Conservation (phyloP, 2,797 vertebrate species). For the Hypotaenidia philippensis region DNA sequence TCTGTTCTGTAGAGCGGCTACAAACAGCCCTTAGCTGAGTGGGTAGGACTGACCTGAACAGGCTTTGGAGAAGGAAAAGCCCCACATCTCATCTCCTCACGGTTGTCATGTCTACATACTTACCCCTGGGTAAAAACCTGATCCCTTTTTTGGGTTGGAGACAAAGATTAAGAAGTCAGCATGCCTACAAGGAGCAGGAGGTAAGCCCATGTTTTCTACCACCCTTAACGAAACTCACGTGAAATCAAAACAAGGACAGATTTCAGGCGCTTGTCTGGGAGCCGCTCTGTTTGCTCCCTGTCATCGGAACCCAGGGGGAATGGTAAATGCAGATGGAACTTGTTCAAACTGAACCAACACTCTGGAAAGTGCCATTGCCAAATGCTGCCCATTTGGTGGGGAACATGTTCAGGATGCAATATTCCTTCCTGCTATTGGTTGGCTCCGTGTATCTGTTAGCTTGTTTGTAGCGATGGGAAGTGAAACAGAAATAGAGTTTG, state of each 20-base stretch:
- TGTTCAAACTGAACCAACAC: background rate
- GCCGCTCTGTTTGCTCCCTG: background rate
- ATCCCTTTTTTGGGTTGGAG: background rate
- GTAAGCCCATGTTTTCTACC: background rate
- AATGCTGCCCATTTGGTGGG: background rate
- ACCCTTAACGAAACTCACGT: background rate
- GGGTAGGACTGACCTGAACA: background rate
- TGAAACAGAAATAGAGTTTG: background rate
- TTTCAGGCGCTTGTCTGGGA: rapidly evolving
- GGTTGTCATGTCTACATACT: rapidly evolving
- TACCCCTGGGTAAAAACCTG: background rate
- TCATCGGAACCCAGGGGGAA: background rate
- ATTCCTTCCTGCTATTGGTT: background rate
- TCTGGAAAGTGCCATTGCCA: background rate
- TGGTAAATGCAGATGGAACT: background rate
- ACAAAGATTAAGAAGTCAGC: background rate
- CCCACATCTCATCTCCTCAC: background rate
- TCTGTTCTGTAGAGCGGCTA: background rate
- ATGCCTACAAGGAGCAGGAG: background rate
- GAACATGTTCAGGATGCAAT: background rate
- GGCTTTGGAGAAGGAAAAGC: background rate
- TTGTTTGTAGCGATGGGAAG: slow-evolving; percentile 20
- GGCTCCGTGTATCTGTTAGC: background rate
- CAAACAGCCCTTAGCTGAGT: background rate
- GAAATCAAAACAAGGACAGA: background rate